Base-by-base conservation (phyloP, 2,888 invertebrate genomes). In the Corythucha ciliata region DNA sequence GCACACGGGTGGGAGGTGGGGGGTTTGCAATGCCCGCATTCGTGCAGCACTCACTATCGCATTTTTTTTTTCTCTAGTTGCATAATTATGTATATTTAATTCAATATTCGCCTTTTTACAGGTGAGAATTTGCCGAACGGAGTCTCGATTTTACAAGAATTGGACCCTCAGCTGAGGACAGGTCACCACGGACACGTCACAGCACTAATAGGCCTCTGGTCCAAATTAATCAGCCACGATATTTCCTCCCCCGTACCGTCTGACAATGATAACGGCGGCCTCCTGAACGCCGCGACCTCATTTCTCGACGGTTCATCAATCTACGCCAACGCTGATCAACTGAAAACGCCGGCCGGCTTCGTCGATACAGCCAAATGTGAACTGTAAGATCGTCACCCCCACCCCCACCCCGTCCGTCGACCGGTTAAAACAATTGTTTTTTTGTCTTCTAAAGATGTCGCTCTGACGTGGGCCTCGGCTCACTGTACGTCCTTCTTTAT, bases 231-330 rank as follows among this genome's bases (percentile, higher is more conserved):
- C 21, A 72, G 82, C 60, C 78, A 79, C 55, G 87, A 88, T 64
- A 72, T 87, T 42, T 77, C 80, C 6, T 74, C 76, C 45, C 80
- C 83, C 5, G 73, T 78, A 10, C 45, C 40, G 22, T 24, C 52
- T n/a, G 16, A 36, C 8, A 36, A 62, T 63, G 4, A 67, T 83
- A 83, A 78, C 55, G 76, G 90, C 40, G 82, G 89, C 60, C 87
- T 89, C 65, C 83, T 90, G 81, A 90, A 90, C 68, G 72, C 81
- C 53, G 90, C 83, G 0, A 83, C 89, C 0, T 77, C 84, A 1
- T 88, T 83, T 65, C 71, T 91, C 51, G 91, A 91, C 63, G 90
- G 81, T 1, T 87, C 87, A 0, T 81, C 81, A 1, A 68, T 91
- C 47, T 91, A 91, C 65, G 89, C 89, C 10, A 78, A 75, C 55